Conservation (phyloP, 2,888 invertebrate genomes). For the Caenorhabditis angaria region DNA sequence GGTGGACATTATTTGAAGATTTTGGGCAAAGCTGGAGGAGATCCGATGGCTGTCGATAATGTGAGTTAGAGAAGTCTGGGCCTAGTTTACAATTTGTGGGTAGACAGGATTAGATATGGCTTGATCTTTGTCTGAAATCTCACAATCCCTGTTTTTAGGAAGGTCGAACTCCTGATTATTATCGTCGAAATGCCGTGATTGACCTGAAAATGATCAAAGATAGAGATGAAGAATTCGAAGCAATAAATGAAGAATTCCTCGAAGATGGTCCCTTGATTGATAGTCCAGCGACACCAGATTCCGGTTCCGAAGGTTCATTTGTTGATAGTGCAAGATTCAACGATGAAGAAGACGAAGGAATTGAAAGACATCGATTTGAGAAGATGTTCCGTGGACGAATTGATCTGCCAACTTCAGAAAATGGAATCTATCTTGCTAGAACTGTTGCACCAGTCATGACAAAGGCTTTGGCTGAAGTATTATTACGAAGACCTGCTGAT, state of each 20-base stretch:
- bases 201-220: conserved; percentile 75
- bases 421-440: conserved; percentile 73
- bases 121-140: no score
- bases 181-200: conserved; percentile 80
- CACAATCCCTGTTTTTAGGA: conserved; percentile 75
- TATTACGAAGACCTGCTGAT: conserved; percentile 72
- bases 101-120: no score
- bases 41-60: conserved; percentile 84
- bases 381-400: conserved; percentile 60
- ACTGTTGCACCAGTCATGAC: conserved; percentile 74
- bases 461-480: conserved; percentile 73
- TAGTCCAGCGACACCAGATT: conserved; percentile 51
- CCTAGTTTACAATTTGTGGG: no score
- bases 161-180: conserved; percentile 84
- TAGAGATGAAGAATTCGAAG: conserved; percentile 52
- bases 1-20: conserved; percentile 76
- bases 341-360: conserved; percentile 58
- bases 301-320: conserved; percentile 51
- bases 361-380: conserved; percentile 64
- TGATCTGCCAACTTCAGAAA: conserved; percentile 72
- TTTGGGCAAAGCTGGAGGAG: conserved; percentile 84
- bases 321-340: conserved; percentile 56
- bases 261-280: conserved; percentile 58
- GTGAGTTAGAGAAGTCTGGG: no score
- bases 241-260: conserved; percentile 51